Base-by-base conservation (phyloP, 2,113 vertebrate species). In the Tor tambroides region DNA sequence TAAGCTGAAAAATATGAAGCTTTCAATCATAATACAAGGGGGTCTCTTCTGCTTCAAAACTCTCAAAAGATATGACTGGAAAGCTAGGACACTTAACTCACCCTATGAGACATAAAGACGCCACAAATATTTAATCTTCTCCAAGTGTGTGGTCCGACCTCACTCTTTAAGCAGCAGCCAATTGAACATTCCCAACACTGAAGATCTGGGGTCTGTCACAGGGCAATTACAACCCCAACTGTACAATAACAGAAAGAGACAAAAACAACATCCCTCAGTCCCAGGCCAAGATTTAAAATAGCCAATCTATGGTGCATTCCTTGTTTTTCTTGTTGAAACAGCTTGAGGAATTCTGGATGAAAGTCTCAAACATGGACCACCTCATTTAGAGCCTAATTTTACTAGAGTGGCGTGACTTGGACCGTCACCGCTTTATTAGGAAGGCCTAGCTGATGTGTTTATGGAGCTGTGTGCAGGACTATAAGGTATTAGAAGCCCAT, bases 401-500 rank as follows among this genome's bases (percentile, higher is more conserved):
- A 87, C 41, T 28, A 28, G 7, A 69, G 9, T 56, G 26, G 69
- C 79, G 79, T 91, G 87, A 87, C 78, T 61, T 85, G 85, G 85
- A 83, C 41, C 17, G 19, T 51, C 74, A 54, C 35, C 75, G 77
- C 65, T 89, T 86, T 85, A 86, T 80, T 85, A 86, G 54, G 21
- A 71, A 19, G 43, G 83, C 65, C 86, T 76, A 76, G 86, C 71
- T 85, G 80, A 59, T 78, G 75, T 85, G 56, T 72, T 72, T 89
- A 46, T 43, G 56, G 35, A 79, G 51, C 74, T 85, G 28, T 81
- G 12, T 35, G 67, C 41, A 59, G 56, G 85, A 81, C 88, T 84
- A 88, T 2, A 51, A 38, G 86, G 83, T 86, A 88, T 83, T 90
- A 89, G 77, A 81, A 80, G 12, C 17, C 74, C 75, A 89, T 91